Conservation (phyloP, 2,113 vertebrate species). For the Cyanoderma ruficeps region DNA sequence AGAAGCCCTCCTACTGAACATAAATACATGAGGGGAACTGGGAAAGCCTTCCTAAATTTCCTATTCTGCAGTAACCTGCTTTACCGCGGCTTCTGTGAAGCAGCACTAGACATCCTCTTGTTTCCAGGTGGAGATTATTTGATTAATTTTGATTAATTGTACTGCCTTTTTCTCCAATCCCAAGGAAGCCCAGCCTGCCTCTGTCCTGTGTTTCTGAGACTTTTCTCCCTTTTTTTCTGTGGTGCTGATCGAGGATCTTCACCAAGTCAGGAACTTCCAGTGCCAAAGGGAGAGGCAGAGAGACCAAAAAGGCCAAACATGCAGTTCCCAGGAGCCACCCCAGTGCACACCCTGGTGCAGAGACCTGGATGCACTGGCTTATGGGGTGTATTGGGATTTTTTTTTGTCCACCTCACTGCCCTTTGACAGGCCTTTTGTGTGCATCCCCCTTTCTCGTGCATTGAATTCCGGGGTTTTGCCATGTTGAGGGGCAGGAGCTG, state of each 20-base stretch:
- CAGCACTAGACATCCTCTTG: background rate
- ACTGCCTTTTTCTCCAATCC: background rate
- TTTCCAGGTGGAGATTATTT: background rate
- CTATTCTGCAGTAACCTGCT: background rate
- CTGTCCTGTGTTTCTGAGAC: background rate
- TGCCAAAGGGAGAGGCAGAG: background rate
- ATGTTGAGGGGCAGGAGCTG: background rate
- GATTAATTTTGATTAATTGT: background rate
- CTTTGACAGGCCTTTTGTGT: background rate
- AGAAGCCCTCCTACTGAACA: background rate
- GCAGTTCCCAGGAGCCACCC: background rate
- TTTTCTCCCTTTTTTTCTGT: background rate
- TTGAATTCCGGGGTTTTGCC: background rate
- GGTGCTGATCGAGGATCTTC: background rate
- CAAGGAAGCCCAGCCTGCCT: background rate
- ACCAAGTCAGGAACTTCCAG: background rate
- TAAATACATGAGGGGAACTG: background rate
- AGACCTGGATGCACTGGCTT: accelerated
- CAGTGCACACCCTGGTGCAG: background rate
- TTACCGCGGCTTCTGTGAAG: conserved; percentile 26
- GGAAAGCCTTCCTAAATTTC: conserved; percentile 37
- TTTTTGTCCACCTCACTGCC: background rate
- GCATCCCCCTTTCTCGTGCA: background rate
- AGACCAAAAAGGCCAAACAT: background rate
- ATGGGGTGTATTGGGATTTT: too few species aligned